Percentiles rank a stretch among this genome's conserved stretches.
Conservation (phyloP, 2,888 invertebrate species). For the Rhamphomyia laevipes region DNA sequence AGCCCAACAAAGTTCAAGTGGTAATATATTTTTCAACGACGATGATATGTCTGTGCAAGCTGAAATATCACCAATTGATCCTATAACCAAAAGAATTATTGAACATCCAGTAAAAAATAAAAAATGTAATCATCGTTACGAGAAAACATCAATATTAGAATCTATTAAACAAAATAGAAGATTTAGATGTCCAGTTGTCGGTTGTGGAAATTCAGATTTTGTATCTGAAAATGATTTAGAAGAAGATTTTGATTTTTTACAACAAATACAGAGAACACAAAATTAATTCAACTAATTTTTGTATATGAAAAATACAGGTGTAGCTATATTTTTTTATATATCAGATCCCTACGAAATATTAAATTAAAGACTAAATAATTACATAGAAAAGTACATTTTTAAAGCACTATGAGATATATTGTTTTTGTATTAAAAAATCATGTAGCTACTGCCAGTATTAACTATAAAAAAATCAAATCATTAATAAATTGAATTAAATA, state of each 20-base stretch:
- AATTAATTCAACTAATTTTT: too few species aligned
- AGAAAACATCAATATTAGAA: slow-evolving; percentile 33
- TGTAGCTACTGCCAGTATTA: too few species aligned
- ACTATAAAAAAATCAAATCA: too few species aligned
- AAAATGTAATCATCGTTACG: slow-evolving; percentile 39
- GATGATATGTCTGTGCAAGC: slow-evolving; percentile 8
- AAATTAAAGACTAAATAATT: too few species aligned
- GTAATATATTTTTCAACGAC: not conserved
- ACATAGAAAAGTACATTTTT: too few species aligned
- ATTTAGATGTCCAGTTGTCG: slow-evolving; percentile 31
- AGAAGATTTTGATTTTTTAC: slow-evolving; percentile 34
- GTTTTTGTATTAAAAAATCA: too few species aligned
- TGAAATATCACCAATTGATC: slow-evolving; percentile 34
- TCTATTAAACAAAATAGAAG: slow-evolving; percentile 29
- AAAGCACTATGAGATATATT: too few species aligned
- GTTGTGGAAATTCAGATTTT: slow-evolving; percentile 34
- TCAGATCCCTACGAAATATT: too few species aligned
- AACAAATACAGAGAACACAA: slow-evolving; percentile 7
- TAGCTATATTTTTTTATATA: too few species aligned
- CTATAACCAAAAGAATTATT: slow-evolving; percentile 38
- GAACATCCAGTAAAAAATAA: slow-evolving; percentile 38
- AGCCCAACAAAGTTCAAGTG: too few species aligned
- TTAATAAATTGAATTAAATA: too few species aligned
- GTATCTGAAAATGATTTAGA: slow-evolving; percentile 27
- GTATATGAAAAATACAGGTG: too few species aligned